A percentile compares a stretch with the other conserved stretches of the same genome.
These are phyloP conservation scores for Motacilla tschutschensis DNA, from an alignment of 2,113 vertebrate species.

Conservation along the genomic window DNA sequence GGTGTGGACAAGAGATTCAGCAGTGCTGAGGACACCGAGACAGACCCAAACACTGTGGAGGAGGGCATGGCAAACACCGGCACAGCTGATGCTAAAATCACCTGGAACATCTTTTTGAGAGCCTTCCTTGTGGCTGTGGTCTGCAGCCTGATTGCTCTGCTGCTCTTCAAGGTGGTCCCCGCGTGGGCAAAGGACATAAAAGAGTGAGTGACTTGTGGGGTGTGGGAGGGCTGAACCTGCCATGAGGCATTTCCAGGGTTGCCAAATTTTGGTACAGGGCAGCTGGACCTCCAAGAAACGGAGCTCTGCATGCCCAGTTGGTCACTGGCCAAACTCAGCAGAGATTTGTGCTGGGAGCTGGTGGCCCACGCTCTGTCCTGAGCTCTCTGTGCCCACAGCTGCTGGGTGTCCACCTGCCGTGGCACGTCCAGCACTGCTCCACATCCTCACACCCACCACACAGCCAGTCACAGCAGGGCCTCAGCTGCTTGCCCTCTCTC, in stretches of 20 bases:
- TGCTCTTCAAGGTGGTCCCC: background rate
- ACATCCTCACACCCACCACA: background rate
- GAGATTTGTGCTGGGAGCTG: background rate
- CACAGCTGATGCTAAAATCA: accelerated
- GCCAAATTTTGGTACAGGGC: too few relatives aligned
- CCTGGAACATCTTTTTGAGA: accelerated
- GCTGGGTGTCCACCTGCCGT: background rate
- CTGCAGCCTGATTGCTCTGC: background rate
- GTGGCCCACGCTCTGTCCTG: too few relatives aligned
- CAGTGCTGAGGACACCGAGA: background rate
- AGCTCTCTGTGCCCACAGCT: background rate
- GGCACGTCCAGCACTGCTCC: background rate
- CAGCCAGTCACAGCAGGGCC: accelerated
- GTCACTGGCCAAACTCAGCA: background rate
- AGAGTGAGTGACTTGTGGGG: background rate
- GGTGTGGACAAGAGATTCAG: background rate
- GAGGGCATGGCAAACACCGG: accelerated
- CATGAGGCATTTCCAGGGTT: accelerated
- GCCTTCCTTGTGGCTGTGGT: accelerated
- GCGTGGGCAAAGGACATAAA: background rate
- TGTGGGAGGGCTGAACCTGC: background rate
- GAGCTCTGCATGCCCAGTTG: background rate
- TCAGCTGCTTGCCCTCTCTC: background rate
- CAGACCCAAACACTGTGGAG: too few relatives aligned
- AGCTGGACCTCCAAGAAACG: accelerated